Percentiles rank a stretch among this genome's conserved stretches.
These are phyloP conservation scores for Hydrochoerus hydrochaeris DNA, from an alignment of 2,113 vertebrate species.

Conservation along the genomic window DNA sequence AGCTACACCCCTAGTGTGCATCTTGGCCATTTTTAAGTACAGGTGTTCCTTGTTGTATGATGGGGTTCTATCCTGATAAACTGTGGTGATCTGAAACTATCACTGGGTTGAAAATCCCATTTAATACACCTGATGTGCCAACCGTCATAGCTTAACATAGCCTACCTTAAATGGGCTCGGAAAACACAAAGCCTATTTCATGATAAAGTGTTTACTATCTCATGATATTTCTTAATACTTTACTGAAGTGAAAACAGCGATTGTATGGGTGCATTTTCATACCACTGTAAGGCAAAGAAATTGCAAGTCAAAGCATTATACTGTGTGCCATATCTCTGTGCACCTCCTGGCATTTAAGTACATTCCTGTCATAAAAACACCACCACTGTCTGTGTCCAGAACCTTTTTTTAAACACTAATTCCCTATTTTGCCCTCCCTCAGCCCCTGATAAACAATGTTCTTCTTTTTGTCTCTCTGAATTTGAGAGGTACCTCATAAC, in stretches of 20 bases:
- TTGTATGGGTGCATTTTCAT: neutral
- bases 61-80: neutral
- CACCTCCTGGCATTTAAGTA: neutral
- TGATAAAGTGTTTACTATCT: neutral
- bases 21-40: neutral
- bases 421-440: neutral
- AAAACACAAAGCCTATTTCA: neutral
- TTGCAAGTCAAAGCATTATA: neutral
- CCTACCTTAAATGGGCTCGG: neutral
- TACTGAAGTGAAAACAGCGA: neutral
- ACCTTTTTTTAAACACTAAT: neutral
- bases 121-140: neutral
- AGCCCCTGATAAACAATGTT: neutral
- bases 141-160: neutral
- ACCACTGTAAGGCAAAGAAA: neutral
- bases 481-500: neutral
- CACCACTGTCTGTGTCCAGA: neutral
- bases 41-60: neutral
- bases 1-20: no score
- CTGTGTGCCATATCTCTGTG: neutral
- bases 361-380: accelerated
- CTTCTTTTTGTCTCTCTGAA: neutral
- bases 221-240: neutral
- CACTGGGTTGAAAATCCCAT: neutral
- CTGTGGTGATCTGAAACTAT: neutral